phyloP scores from a whole-genome alignment of 2,888 invertebrate genomes.

The Melanotus villosus region DNA sequence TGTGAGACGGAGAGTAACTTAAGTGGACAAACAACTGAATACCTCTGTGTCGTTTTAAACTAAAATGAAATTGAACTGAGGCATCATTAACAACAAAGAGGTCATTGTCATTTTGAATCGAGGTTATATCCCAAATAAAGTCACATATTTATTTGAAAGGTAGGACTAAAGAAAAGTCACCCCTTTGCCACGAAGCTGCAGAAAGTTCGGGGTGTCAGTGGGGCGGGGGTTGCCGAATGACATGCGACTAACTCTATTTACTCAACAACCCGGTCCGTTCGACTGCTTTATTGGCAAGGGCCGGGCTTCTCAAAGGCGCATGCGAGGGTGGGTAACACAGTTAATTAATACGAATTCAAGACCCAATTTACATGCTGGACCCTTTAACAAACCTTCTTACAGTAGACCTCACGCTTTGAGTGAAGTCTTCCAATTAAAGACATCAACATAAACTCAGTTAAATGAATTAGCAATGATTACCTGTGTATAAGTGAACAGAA shows the following conservation, averaged over 20 bases:
- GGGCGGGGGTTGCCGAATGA: conserved; percentile 58
- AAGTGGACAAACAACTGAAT: no score
- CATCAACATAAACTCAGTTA: conserved; percentile 34
- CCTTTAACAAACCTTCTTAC: conserved; percentile 53
- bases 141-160: conserved; percentile 39
- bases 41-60: no score
- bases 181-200: conserved; percentile 44
- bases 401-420: conserved; percentile 38
- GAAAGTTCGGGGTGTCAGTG: conserved; percentile 42
- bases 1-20: no score
- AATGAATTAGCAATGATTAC: conserved; percentile 36
- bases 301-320: conserved; percentile 59
- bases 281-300: conserved; percentile 63
- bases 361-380: conserved; percentile 62
- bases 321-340: conserved; percentile 60
- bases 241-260: conserved; percentile 64
- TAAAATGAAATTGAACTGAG: no score
- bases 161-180: conserved; percentile 49
- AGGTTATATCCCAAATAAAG: no score
- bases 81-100: no score
- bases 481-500: not conserved
- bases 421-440: conserved; percentile 37
- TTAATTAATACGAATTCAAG: conserved; percentile 65
- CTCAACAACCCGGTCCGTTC: conserved; percentile 60
- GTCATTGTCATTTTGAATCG: no score